Conservation (phyloP, 1,140 invertebrate species). For the Drosophila arawakana region DNA sequence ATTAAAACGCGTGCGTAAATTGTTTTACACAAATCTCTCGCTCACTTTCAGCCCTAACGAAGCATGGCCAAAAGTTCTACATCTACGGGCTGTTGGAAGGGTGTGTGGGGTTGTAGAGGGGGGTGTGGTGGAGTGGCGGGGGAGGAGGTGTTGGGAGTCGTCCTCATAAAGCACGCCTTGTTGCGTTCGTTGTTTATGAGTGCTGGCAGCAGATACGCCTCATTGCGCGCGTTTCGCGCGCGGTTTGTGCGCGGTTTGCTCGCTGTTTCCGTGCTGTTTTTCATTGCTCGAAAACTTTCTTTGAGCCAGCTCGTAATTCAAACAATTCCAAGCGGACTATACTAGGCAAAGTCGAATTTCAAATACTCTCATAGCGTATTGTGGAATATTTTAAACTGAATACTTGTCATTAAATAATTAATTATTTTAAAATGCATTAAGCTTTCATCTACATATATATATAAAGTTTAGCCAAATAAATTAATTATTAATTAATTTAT, state of each 20-base stretch:
- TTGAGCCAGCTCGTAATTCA: slow-evolving; percentile 24
- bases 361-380: slow-evolving; percentile 8
- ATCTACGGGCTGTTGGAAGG: slow-evolving; percentile 1
- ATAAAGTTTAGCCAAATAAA: too few species aligned
- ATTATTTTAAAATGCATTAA: too few species aligned
- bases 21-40: slow-evolving; percentile 65
- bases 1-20: slow-evolving; percentile 76
- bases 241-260: slow-evolving; percentile 44
- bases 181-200: slow-evolving; percentile 79
- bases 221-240: slow-evolving; percentile 70
- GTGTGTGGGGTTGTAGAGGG: too few species aligned
- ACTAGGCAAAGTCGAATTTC: background rate
- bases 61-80: slow-evolving; percentile 64
- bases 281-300: slow-evolving; percentile 25
- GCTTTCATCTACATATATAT: too few species aligned
- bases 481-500: too few species aligned
- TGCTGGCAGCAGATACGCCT: slow-evolving; percentile 64
- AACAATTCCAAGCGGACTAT: background rate
- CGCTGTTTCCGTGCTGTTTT: slow-evolving; percentile 23
- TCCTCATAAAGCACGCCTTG: slow-evolving; percentile 75
- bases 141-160: slow-evolving; percentile 6
- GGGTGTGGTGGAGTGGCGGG: too few species aligned
- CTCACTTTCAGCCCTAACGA: slow-evolving; percentile 71
- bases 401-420: too few species aligned
- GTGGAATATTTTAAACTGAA: too few species aligned